phyloP scores from a whole-genome alignment of 2,888 invertebrate species.

The Eugnorisma glareosa region DNA sequence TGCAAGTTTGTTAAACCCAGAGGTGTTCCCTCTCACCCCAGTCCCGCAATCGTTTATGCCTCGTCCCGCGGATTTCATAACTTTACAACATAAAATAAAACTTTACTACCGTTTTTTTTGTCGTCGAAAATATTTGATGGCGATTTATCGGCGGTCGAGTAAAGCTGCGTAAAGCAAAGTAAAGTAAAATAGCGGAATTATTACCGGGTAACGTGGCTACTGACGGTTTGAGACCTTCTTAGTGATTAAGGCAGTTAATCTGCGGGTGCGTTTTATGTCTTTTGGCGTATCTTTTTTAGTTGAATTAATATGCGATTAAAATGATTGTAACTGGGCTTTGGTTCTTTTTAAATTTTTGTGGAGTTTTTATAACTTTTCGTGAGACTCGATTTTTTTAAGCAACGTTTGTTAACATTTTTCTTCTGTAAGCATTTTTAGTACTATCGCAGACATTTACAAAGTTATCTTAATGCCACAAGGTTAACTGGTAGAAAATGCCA shows the following conservation, averaged over 20 bases:
- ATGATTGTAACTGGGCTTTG: background rate
- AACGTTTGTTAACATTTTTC: background rate
- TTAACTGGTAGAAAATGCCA: background rate
- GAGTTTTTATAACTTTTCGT: background rate
- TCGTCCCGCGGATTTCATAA: constrained; percentile 53
- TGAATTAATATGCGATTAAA: background rate
- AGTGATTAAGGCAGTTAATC: constrained; percentile 26
- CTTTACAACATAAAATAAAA: constrained; percentile 65
- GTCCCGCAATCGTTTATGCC: constrained; percentile 25
- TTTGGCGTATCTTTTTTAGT: background rate
- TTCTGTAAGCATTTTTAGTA: background rate
- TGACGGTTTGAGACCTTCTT: background rate
- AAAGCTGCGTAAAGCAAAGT: constrained; percentile 18
- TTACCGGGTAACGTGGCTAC: constrained; percentile 1
- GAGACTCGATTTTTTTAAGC: background rate
- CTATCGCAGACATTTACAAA: background rate
- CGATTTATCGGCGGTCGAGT: constrained; percentile 62
- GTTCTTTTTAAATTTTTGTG: background rate
- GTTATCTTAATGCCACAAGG: background rate
- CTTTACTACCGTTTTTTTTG: constrained; percentile 60
- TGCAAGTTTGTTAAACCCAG: background rate
- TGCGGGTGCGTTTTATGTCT: constrained; percentile 1
- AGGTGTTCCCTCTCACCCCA: background rate
- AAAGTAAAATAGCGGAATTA: constrained; percentile 35
- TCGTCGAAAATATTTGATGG: constrained; percentile 62